These are phyloP conservation scores for Drosophila cognata DNA, from an alignment of 2,888 invertebrate species.

Conservation along the genomic window DNA sequence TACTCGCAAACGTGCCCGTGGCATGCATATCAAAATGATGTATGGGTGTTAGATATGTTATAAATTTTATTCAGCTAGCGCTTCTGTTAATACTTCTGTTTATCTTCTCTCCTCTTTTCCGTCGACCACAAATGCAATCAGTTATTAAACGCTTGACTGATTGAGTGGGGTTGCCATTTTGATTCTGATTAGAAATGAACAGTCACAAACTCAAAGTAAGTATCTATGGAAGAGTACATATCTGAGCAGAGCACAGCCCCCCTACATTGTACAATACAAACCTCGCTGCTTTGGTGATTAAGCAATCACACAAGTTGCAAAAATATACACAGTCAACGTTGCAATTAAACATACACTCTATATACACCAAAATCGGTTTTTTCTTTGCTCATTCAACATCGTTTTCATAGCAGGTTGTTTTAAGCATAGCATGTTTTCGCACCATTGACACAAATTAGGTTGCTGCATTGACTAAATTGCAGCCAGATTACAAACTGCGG, in stretches of 20 bases:
- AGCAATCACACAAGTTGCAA: neutral
- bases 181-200: conserved; percentile 38
- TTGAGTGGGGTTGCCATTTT: conserved; percentile 39
- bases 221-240: neutral
- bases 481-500: neutral
- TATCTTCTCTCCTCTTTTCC: conserved; percentile 5
- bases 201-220: conserved; percentile 13
- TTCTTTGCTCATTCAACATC: neutral
- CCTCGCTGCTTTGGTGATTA: neutral
- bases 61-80: conserved; percentile 72
- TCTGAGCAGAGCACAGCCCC: neutral
- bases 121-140: conserved; percentile 44
- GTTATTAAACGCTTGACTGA: conserved; percentile 67
- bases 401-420: neutral
- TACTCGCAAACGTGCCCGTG: conserved; percentile 65
- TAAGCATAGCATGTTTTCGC: neutral
- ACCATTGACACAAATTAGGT: neutral
- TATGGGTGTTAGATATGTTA: conserved; percentile 78
- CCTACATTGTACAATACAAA: neutral
- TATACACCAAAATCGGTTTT: neutral
- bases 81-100: conserved; percentile 29
- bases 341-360: neutral
- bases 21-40: conserved; percentile 76
- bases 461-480: neutral
- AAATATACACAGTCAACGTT: neutral